Conservation (phyloP, 2,888 invertebrate genomes). For the Zonitis immaculata region DNA sequence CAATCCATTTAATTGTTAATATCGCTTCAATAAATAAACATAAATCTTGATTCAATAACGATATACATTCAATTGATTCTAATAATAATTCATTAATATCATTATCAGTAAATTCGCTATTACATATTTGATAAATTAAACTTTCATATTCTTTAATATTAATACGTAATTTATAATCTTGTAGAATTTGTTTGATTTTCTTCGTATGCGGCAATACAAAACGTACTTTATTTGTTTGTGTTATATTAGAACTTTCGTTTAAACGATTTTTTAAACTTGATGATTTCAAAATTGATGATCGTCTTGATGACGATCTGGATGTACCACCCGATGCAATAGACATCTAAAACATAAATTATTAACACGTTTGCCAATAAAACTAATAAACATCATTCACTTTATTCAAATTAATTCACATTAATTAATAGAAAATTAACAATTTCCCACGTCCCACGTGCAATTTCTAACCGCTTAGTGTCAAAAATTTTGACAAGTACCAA, state of each 20-base stretch:
- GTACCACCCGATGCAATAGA: neutral
- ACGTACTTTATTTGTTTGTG: constrained; percentile 35
- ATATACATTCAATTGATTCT: constrained; percentile 56
- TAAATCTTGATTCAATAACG: constrained; percentile 55
- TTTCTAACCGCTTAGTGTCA: neutral
- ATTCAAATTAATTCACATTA: too few relatives aligned
- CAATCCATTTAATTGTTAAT: constrained; percentile 57
- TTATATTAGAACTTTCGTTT: neutral
- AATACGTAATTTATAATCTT: constrained; percentile 45
- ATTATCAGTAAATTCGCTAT: constrained; percentile 53
- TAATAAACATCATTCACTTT: too few relatives aligned
- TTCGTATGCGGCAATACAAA: constrained; percentile 51
- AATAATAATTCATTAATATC: constrained; percentile 55
- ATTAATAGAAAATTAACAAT: too few relatives aligned
- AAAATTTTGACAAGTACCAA: neutral
- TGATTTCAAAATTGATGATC: neutral
- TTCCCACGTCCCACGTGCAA: neutral
- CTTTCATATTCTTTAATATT: constrained; percentile 51
- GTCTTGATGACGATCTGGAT: neutral
- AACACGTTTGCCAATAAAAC: too few relatives aligned
- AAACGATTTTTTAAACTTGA: neutral
- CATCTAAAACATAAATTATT: neutral
- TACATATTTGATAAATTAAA: constrained; percentile 51
- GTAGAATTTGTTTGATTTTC: constrained; percentile 49
- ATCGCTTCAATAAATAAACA: constrained; percentile 58